Percentiles rank a stretch among this genome's conserved stretches.
phyloP scores from a whole-genome alignment of 2,888 invertebrate genomes.

The Metallyticus violacea region DNA sequence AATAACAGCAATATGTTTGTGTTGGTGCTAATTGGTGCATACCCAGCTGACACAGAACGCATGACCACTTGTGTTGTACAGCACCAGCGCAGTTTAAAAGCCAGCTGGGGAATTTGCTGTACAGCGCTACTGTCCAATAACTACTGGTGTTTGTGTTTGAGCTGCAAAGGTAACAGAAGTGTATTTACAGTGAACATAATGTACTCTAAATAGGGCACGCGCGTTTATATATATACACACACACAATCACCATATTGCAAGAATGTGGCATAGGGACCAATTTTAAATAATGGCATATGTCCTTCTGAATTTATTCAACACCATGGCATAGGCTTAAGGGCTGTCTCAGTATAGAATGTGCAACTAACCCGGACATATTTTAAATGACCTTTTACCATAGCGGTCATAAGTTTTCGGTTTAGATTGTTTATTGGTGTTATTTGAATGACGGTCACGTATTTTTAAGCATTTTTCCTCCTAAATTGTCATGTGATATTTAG shows the following conservation, averaged over 20 bases:
- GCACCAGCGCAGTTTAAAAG: not conserved
- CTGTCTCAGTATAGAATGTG: too few relatives aligned
- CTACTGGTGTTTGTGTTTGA: not conserved
- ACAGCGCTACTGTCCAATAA: not conserved
- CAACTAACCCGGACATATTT: too few relatives aligned
- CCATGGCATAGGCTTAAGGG: too few relatives aligned
- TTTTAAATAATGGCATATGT: not conserved
- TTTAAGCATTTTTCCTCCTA: too few relatives aligned
- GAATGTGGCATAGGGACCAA: not conserved
- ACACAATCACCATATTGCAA: not conserved
- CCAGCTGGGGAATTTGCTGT: not conserved
- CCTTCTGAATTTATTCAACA: not conserved
- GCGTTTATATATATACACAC: not conserved
- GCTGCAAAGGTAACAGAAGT: not conserved
- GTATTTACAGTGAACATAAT: not conserved
- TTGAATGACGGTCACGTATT: too few relatives aligned
- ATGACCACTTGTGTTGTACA: not conserved
- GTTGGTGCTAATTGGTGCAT: too few relatives aligned
- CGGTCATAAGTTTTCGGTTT: too few relatives aligned
- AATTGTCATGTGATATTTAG: too few relatives aligned
- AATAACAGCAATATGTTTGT: not conserved
- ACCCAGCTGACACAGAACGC: not conserved
- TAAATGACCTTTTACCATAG: too few relatives aligned
- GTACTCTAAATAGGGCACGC: not conserved
- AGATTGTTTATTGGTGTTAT: too few relatives aligned